Conservation (phyloP, 2,888 invertebrate genomes). For the Tipula lateralis region DNA sequence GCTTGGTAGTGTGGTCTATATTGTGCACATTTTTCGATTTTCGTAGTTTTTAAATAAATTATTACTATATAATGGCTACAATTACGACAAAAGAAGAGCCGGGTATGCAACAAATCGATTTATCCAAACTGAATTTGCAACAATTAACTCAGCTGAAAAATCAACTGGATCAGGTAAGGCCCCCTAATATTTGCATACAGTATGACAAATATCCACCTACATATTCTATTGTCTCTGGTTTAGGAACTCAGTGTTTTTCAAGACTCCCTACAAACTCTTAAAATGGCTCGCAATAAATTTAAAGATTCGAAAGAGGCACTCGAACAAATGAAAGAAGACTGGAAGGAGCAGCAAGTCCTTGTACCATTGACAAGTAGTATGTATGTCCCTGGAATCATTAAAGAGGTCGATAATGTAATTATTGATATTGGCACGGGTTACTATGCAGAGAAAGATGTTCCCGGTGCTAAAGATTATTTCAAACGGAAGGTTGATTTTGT, state of each 20-base stretch:
- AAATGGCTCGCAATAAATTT: constrained; percentile 86
- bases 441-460: constrained; percentile 84
- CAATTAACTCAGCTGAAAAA: constrained; percentile 80
- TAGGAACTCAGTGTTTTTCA: constrained; percentile 83
- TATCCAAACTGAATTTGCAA: constrained; percentile 71
- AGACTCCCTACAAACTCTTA: constrained; percentile 83
- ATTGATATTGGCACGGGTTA: constrained; percentile 97
- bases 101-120: constrained; percentile 71
- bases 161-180: constrained; percentile 81
- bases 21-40: background rate
- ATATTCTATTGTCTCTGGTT: constrained; percentile 37
- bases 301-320: constrained; percentile 80
- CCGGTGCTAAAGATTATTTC: constrained; percentile 85
- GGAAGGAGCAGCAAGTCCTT: constrained; percentile 76
- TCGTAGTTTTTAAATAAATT: background rate
- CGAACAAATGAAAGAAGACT: constrained; percentile 69
- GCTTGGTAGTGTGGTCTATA: background rate
- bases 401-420: constrained; percentile 78
- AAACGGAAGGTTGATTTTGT: constrained; percentile 86
- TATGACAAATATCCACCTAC: background rate
- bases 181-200: background rate
- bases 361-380: constrained; percentile 95
- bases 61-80: constrained; percentile 33
- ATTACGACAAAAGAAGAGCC: constrained; percentile 59
- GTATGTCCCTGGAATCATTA: constrained; percentile 89